Evolutionary conservation across 2,113 vertebrate species (phyloP).

Genomic region (Rhadina sibilatrix): DNA sequence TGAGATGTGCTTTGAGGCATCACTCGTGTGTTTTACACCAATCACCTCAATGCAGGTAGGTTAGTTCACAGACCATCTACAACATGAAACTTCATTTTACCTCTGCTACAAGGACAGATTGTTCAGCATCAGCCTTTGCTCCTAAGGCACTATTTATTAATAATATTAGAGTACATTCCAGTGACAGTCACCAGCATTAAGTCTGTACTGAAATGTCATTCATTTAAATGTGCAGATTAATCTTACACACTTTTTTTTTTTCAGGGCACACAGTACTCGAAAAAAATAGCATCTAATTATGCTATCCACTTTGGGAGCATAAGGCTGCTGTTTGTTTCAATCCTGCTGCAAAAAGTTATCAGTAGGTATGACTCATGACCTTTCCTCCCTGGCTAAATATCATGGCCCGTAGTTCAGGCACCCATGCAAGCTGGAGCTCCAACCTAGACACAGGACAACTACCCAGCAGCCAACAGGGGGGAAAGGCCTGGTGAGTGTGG

Average conservation of each 20-base stretch:
- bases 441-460: neutral
- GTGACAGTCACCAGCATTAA: neutral
- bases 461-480: neutral
- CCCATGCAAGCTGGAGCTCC: neutral
- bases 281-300: neutral
- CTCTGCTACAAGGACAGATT: neutral
- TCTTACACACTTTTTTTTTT: neutral
- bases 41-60: neutral
- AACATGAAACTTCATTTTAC: neutral
- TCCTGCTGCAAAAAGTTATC: conserved; percentile 1
- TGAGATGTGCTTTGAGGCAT: neutral
- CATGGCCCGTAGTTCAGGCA: neutral
- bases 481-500: neutral
- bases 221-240: neutral
- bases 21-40: neutral
- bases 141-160: neutral
- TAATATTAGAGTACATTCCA: neutral
- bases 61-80: neutral
- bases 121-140: neutral
- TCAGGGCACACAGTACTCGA: neutral
- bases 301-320: neutral
- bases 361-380: neutral
- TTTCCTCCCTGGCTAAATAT: neutral
- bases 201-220: neutral
- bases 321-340: neutral